Evolutionary conservation across 2,797 vertebrate genomes (phyloP).

Genomic region (Gephyroberyx darwinii): DNA sequence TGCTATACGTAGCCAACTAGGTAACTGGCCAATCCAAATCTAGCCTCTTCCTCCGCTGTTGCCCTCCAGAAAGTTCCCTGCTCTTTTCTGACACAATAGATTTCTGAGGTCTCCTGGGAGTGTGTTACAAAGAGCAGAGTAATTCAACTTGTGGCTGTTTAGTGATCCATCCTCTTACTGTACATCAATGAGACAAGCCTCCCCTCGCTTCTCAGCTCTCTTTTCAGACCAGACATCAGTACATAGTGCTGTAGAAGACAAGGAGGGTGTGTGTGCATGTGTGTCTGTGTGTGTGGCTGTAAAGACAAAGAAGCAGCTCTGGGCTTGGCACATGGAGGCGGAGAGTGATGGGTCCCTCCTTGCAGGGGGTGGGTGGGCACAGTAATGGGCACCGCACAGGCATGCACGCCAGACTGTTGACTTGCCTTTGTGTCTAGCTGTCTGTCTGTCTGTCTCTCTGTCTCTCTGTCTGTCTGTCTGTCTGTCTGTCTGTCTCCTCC

Average conservation of each 20-base stretch:
- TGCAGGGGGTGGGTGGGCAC: conserved; percentile 54
- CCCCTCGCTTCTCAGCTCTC: conserved; percentile 10
- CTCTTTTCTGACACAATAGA: conserved; percentile 52
- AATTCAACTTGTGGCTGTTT: conserved; percentile 42
- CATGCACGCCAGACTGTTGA: conserved; percentile 58
- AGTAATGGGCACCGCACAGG: conserved; percentile 55
- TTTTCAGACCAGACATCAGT: conserved; percentile 38
- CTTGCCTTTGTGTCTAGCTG: conserved; percentile 55
- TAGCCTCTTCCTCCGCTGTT: conserved; percentile 22
- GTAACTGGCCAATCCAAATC: conserved; percentile 46
- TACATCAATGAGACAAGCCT: conserved; percentile 41
- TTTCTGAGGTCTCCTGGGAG: conserved; percentile 46
- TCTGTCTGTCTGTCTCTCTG: conserved; percentile 51
- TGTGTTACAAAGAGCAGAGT: conserved; percentile 30
- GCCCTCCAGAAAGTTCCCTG: conserved; percentile 44
- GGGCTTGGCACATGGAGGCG: conserved; percentile 57
- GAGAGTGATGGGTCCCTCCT: conserved; percentile 64
- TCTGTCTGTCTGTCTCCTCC: too few species aligned
- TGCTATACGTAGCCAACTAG: conserved; percentile 48
- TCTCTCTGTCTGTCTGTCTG: conserved; percentile 25
- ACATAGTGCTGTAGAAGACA: conserved; percentile 18
- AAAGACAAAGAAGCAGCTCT: conserved; percentile 57
- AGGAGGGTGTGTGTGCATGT: conserved; percentile 12
- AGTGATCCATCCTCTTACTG: conserved; percentile 34
- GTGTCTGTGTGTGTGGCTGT: background rate